These are phyloP conservation scores for Steinernema feltiae DNA, from an alignment of 1,140 invertebrate genomes.

Conservation along the genomic window DNA sequence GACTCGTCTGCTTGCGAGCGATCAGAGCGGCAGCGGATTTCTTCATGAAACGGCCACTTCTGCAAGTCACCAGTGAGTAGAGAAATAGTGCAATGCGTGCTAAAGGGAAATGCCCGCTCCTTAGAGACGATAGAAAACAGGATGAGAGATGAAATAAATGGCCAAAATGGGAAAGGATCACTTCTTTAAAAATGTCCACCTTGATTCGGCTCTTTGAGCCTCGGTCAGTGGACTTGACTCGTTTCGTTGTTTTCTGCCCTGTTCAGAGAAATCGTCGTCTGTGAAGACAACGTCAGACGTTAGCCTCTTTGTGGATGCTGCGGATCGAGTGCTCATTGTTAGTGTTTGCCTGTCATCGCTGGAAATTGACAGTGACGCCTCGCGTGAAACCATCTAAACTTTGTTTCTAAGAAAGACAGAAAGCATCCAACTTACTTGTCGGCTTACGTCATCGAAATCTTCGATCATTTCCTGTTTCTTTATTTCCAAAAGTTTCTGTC, in stretches of 20 bases:
- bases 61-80: background rate
- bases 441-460: slow-evolving; percentile 9
- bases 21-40: slow-evolving; percentile 37
- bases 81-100: background rate
- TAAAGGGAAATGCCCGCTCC: background rate
- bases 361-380: background rate
- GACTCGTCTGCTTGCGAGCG: slow-evolving; percentile 31
- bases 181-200: slow-evolving; percentile 28
- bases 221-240: background rate
- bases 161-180: slow-evolving; percentile 17
- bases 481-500: background rate
- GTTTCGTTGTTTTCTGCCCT: background rate
- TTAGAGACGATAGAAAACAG: too few relatives aligned
- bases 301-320: background rate
- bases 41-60: slow-evolving; percentile 33
- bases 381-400: slow-evolving; percentile 10
- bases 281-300: background rate
- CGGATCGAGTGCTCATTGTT: background rate
- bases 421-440: background rate
- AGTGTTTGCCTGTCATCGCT: background rate
- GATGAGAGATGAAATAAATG: slow-evolving; percentile 18
- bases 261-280: background rate
- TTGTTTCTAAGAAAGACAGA: background rate
- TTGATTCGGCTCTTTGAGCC: slow-evolving; percentile 10
- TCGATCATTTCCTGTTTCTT: slow-evolving; percentile 14